Evolutionary conservation across 2,113 vertebrate genomes (phyloP).

Genomic region (Capricornis sumatraensis): DNA sequence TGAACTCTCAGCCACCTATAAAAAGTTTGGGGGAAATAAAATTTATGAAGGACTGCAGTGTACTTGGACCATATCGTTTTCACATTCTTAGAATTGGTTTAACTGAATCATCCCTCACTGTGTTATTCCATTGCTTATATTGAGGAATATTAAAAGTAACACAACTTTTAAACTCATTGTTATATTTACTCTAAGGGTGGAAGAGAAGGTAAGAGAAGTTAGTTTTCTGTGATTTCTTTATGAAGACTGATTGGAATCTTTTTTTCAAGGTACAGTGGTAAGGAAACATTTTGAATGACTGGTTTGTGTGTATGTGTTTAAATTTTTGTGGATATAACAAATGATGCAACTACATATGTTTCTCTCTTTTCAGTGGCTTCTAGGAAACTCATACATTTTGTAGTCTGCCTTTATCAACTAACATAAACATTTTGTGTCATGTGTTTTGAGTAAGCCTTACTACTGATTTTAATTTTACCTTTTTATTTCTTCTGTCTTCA

Average conservation of each 20-base stretch:
- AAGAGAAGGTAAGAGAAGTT: neutral
- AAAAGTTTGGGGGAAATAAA: slow-evolving; percentile 10
- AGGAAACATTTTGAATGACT: neutral
- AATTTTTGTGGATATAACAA: neutral
- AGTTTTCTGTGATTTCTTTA: neutral
- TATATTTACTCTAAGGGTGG: neutral
- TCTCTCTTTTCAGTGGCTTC: neutral
- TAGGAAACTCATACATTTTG: neutral
- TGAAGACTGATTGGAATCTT: neutral
- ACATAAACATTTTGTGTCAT: neutral
- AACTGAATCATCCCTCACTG: neutral
- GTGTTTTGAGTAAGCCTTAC: slow-evolving; percentile 5
- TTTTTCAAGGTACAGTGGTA: neutral
- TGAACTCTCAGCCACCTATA: neutral
- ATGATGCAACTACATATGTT: neutral
- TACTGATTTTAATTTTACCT: neutral
- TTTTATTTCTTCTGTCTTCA: neutral
- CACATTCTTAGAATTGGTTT: neutral
- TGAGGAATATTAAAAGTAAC: neutral
- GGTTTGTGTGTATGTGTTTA: neutral
- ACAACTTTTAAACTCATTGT: neutral
- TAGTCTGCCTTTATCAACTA: neutral
- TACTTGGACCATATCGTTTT: neutral
- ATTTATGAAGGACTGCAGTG: neutral
- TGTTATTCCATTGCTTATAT: neutral